Percentiles rank a stretch among this genome's conserved stretches.
Conservation (phyloP, 2,113 vertebrate genomes). For the Apodemus sylvaticus region DNA sequence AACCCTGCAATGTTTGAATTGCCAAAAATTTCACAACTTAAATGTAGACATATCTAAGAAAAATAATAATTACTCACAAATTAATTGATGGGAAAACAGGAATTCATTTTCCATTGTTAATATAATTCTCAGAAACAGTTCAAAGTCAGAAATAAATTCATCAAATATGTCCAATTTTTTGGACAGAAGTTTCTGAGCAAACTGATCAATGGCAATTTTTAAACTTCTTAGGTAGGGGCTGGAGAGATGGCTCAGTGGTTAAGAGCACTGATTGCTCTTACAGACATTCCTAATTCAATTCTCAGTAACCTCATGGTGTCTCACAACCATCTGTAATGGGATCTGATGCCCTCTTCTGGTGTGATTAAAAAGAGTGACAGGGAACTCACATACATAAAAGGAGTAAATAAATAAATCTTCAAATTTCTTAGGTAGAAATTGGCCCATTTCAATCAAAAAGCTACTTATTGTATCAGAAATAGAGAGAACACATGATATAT, state of each 20-base stretch:
- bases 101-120: conserved; percentile 11
- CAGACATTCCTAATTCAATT: too few species aligned
- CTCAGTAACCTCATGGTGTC: too few species aligned
- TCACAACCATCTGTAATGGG: too few species aligned
- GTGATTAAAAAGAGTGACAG: too few species aligned
- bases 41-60: not conserved
- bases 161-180: not conserved
- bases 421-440: conserved; percentile 24
- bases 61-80: conserved; percentile 8
- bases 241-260: too few species aligned
- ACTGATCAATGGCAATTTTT: not conserved
- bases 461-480: conserved; percentile 7
- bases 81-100: not conserved
- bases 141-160: conserved; percentile 22
- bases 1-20: not conserved
- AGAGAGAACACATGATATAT: not conserved
- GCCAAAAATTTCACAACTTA: not conserved
- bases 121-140: not conserved
- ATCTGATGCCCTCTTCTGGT: too few species aligned
- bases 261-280: too few species aligned
- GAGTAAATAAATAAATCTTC: too few species aligned
- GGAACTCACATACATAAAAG: too few species aligned
- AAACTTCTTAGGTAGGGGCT: not conserved
- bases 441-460: not conserved
- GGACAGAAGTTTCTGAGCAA: conserved; percentile 1